Evolutionary conservation across 2,113 vertebrate species (phyloP).

Genomic region (Cyprinodon variegatus): DNA sequence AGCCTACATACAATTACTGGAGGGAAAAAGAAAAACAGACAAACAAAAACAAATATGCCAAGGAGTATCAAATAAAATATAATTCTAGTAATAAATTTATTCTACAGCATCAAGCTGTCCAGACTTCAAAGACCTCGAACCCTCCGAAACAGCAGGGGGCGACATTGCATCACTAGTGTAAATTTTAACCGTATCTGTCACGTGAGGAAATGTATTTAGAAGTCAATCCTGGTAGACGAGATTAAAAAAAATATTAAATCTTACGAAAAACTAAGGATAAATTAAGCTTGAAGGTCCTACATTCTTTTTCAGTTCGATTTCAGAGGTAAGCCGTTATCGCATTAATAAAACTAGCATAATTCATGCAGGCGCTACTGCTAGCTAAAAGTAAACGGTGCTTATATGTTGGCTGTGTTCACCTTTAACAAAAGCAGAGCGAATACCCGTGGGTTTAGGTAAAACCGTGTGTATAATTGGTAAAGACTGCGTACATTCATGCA

Average conservation of each 20-base stretch:
- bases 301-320: neutral
- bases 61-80: no score
- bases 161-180: neutral
- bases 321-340: slow-evolving; percentile 15
- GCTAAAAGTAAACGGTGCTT: neutral
- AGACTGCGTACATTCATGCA: neutral
- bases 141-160: neutral
- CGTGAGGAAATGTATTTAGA: neutral
- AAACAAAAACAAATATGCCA: no score
- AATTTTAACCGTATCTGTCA: neutral
- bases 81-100: no score
- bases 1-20: no score
- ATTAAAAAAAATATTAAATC: neutral
- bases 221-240: neutral
- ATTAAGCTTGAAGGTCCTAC: neutral
- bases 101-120: no score
- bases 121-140: neutral
- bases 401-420: neutral
- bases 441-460: neutral
- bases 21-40: no score
- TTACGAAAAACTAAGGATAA: neutral
- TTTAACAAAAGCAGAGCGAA: neutral
- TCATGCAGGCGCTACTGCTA: neutral
- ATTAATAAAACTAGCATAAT: fast-evolving
- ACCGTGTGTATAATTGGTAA: no score